These are phyloP conservation scores for Melanotaenia boesemani DNA, from an alignment of 2,797 vertebrate species.

Conservation along the genomic window DNA sequence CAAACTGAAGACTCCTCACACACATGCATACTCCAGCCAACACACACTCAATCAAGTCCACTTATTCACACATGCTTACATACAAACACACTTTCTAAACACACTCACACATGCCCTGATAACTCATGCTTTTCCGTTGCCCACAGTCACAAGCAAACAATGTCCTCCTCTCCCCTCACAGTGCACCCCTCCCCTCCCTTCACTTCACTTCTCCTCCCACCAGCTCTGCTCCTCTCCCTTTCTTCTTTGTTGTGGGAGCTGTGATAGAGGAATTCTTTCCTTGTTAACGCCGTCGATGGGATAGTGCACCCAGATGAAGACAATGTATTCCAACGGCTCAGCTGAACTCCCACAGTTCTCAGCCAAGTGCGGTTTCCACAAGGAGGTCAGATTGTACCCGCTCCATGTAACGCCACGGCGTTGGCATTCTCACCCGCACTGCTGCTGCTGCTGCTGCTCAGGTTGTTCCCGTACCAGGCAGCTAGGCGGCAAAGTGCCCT, in stretches of 20 bases:
- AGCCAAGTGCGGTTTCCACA: constrained; percentile 70
- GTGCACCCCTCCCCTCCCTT: constrained; percentile 75
- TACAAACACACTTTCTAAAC: constrained; percentile 80
- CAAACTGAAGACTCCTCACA: constrained; percentile 63
- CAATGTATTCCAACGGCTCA: constrained; percentile 79
- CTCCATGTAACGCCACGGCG: constrained; percentile 34
- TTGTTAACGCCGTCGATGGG: constrained; percentile 77
- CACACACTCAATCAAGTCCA: constrained; percentile 64
- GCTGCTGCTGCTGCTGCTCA: constrained; percentile 52
- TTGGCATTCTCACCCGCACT: constrained; percentile 41
- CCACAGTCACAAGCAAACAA: constrained; percentile 88
- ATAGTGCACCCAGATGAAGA: constrained; percentile 73
- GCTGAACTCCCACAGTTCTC: constrained; percentile 72
- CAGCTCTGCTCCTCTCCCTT: constrained; percentile 81
- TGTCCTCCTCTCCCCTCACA: constrained; percentile 81
- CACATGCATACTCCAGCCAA: constrained; percentile 50
- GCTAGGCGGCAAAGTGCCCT: constrained; percentile 78
- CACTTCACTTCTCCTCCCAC: constrained; percentile 83
- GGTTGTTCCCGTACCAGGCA: constrained; percentile 74
- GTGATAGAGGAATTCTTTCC: constrained; percentile 85
- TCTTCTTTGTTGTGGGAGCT: constrained; percentile 83
- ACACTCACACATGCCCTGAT: constrained; percentile 79
- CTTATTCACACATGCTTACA: constrained; percentile 74
- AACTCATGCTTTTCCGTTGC: constrained; percentile 86
- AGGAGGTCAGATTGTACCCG: constrained; percentile 63